A percentile compares a stretch with the other conserved stretches of the same genome.
Evolutionary conservation across 2,888 invertebrate species (phyloP).

Genomic region (Cybosia mesomella): DNA sequence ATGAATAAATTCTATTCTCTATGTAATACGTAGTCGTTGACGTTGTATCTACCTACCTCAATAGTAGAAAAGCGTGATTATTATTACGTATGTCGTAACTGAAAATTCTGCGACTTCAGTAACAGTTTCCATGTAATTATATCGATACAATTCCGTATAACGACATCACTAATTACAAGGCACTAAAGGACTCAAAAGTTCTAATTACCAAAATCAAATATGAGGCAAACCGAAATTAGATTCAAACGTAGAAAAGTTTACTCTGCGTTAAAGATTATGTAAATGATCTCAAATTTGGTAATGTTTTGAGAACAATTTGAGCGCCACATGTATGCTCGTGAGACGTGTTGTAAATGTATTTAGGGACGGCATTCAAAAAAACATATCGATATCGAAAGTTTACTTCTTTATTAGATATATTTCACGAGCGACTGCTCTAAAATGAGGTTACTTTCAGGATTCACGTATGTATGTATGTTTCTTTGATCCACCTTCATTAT

Average conservation of each 20-base stretch:
- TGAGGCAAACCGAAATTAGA: constrained; percentile 31
- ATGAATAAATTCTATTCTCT: too few relatives aligned
- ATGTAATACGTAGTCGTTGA: too few relatives aligned
- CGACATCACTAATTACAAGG: constrained; percentile 8
- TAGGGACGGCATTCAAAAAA: constrained; percentile 31
- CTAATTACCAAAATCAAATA: constrained; percentile 37
- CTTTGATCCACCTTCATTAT: too few relatives aligned
- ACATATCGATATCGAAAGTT: constrained; percentile 11
- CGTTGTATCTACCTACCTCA: too few relatives aligned
- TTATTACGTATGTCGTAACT: neutral
- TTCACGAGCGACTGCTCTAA: neutral
- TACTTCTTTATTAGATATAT: neutral
- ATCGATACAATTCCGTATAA: constrained; percentile 8
- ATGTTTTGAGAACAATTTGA: constrained; percentile 59
- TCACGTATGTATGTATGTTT: neutral
- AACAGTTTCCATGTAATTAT: neutral
- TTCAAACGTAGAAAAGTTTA: constrained; percentile 40
- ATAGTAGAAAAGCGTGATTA: too few relatives aligned
- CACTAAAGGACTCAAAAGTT: constrained; percentile 25
- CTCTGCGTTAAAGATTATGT: constrained; percentile 52
- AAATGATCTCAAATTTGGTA: constrained; percentile 53
- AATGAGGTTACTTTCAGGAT: neutral
- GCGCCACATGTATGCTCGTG: constrained; percentile 53
- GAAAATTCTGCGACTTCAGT: neutral
- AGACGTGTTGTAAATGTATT: constrained; percentile 47